Base-by-base conservation (phyloP, 2,797 vertebrate genomes). In the Alectoris magna region DNA sequence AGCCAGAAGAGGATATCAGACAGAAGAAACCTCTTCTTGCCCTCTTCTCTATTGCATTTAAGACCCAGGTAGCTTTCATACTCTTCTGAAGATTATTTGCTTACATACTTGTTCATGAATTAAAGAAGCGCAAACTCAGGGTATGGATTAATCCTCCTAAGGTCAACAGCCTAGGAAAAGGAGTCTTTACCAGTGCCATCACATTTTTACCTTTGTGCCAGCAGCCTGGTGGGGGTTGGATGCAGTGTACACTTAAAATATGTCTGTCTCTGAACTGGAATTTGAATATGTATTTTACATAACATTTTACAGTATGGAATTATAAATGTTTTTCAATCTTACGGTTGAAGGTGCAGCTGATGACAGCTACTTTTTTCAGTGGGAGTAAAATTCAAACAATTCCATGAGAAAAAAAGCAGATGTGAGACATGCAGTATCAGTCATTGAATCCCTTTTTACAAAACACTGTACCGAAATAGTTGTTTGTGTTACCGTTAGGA, bases 181-280 rank as follows among this genome's bases (percentile, higher is more conserved):
- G 7, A 8, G 10, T 51, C n/a, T 44, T 56, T 38, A 39, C 17
- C 27, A 1, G 21, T 31, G 29, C 12, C 18, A 23, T 58, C 58
- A 38, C 10, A 18, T 34, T 73, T 71, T 68, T 58, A 86, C 12
- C 12, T 72, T 82, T 67, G 36, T 60, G 38, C 7, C 62, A 77
- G n/a, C 34, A 73, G 56, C 14, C 11, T 72, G 48, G 15, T 10
- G 43, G 31, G 9, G 14, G 6, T 53, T 44, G 63, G 16, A 43
- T 38, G 19, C 48, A 38, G 6, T 8, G 22, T 59, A 81, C 0
- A 0, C 3, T 77, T 27, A 2, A 34, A 67, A 4, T 51, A 48
- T 22, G 48, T 51, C 70, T 78, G 46, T 44, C n/a, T 51, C 36
- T 51, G 29, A 70, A 62, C 3, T 41, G 2, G 34, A 70, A 74